phyloP scores from a whole-genome alignment of 2,888 invertebrate species.

The Capitulum mitella region DNA sequence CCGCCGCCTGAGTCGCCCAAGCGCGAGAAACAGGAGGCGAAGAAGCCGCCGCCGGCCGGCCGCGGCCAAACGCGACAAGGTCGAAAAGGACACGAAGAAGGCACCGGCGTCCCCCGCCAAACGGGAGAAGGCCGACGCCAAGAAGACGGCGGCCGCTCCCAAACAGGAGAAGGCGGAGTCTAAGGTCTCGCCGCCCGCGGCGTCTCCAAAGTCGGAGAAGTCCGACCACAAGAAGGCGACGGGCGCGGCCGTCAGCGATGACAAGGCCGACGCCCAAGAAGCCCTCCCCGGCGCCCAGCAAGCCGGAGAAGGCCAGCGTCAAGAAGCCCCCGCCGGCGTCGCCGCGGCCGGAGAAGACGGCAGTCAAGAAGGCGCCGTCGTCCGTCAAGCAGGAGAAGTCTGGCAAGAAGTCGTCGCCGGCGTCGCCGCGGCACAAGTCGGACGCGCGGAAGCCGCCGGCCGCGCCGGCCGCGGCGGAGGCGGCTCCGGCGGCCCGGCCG shows the following conservation, averaged over 20 bases:
- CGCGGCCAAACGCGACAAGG: not conserved
- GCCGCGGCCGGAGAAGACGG: not conserved
- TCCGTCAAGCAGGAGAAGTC: not conserved
- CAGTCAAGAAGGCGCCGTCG: not conserved
- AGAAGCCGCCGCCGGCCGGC: not conserved
- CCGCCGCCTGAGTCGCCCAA: not conserved
- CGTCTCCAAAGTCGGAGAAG: not conserved
- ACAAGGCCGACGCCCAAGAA: not conserved
- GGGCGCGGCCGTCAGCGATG: not conserved
- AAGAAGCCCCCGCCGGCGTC: not conserved
- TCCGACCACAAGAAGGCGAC: not conserved
- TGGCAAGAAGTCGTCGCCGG: not conserved
- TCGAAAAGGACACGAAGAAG: not conserved
- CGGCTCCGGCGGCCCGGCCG: not conserved
- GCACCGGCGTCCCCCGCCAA: not conserved
- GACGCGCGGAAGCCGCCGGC: no score
- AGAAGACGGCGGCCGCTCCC: not conserved
- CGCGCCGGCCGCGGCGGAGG: not conserved
- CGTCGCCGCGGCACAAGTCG: not conserved
- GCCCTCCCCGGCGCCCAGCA: not conserved
- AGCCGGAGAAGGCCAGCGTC: not conserved
- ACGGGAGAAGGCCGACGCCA: not conserved
- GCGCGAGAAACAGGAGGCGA: not conserved
- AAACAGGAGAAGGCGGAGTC: no score
- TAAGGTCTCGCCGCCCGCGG: not conserved